phyloP scores from a whole-genome alignment of 2,888 invertebrate species.

The Lasius platythorax region DNA sequence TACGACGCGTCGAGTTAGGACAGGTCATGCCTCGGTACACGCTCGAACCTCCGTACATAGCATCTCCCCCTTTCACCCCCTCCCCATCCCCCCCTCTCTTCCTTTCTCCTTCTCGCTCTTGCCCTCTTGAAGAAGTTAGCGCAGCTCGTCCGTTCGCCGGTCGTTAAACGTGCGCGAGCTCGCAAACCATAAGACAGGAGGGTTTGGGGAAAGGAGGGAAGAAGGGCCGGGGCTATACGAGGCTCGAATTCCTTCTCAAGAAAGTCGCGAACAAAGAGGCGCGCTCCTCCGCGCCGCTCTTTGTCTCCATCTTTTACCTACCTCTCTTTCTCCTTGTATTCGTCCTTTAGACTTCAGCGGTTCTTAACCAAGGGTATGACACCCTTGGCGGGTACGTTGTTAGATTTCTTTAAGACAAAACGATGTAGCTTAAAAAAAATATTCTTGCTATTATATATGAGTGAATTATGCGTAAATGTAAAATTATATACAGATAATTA shows the following conservation, averaged over 20 bases:
- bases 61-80: not conserved
- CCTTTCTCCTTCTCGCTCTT: slow-evolving; percentile 15
- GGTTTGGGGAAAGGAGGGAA: too few species aligned
- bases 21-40: slow-evolving; percentile 67
- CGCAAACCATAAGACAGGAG: not conserved
- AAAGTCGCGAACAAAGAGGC: slow-evolving; percentile 57
- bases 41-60: slow-evolving; percentile 40
- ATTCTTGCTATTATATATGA: not conserved
- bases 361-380: not conserved
- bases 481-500: not conserved
- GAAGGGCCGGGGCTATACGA: not conserved
- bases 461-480: not conserved
- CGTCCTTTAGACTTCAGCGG: slow-evolving; percentile 26
- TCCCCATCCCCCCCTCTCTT: not conserved
- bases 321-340: not conserved
- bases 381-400: not conserved
- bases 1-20: slow-evolving; percentile 70
- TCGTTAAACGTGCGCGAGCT: slow-evolving; percentile 42
- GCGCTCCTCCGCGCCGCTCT: not conserved
- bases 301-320: slow-evolving; percentile 8
- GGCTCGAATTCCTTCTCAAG: slow-evolving; percentile 52
- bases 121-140: slow-evolving; percentile 14
- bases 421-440: not conserved
- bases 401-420: not conserved
- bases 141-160: slow-evolving; percentile 21